These are phyloP conservation scores for Aradus depressus DNA, from an alignment of 2,888 invertebrate species.

Conservation along the genomic window DNA sequence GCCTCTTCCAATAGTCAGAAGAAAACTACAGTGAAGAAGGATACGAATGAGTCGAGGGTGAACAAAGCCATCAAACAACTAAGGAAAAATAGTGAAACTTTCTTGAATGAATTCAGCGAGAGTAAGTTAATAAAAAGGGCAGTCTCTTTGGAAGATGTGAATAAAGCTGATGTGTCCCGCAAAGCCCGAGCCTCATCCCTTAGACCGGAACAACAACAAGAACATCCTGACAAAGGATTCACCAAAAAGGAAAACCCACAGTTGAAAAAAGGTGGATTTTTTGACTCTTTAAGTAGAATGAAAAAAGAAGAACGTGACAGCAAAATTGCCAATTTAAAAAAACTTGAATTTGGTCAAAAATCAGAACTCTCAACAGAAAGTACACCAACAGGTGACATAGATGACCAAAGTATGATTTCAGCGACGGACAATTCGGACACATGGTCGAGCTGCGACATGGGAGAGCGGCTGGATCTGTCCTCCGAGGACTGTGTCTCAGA, in stretches of 20 bases:
- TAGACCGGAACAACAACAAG: slow-evolving; percentile 37
- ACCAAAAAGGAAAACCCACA: slow-evolving; percentile 37
- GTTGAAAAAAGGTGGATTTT: slow-evolving; percentile 11
- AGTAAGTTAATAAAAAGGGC: slow-evolving; percentile 58
- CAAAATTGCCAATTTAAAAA: slow-evolving; percentile 7
- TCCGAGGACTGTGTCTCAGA: slow-evolving; percentile 55
- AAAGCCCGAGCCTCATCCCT: slow-evolving; percentile 17
- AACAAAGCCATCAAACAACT: slow-evolving; percentile 31
- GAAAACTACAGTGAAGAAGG: slow-evolving; percentile 45
- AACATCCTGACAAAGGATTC: too few relatives aligned
- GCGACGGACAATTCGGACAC: slow-evolving; percentile 45
- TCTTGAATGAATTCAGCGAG: slow-evolving; percentile 41
- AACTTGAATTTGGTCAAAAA: slow-evolving; percentile 13
- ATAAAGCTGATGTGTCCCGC: slow-evolving; percentile 3
- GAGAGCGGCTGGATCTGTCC: slow-evolving; percentile 29
- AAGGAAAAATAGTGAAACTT: slow-evolving; percentile 34
- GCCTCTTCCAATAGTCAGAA: background rate
- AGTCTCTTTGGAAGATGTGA: slow-evolving; percentile 45
- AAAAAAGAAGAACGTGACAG: slow-evolving; percentile 16
- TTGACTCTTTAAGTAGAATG: slow-evolving; percentile 3
- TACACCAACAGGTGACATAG: slow-evolving; percentile 21
- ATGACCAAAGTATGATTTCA: slow-evolving; percentile 19
- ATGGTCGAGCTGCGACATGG: slow-evolving; percentile 53
- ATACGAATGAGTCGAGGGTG: slow-evolving; percentile 37
- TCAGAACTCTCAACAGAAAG: slow-evolving; percentile 15